Conservation (phyloP, 2,888 invertebrate species). For the Melieria picta region DNA sequence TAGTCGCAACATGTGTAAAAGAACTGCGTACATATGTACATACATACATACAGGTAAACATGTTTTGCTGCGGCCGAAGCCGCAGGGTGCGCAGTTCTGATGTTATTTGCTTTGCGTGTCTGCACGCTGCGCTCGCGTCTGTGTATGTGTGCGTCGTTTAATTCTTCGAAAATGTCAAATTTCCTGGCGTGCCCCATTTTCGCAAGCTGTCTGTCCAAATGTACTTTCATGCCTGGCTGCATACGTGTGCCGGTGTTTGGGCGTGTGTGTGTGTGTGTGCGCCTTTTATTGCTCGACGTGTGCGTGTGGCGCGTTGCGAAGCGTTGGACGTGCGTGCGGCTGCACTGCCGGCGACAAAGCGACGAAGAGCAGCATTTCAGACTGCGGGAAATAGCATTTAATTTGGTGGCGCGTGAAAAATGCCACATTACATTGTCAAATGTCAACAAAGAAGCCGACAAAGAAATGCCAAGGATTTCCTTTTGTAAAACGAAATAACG, state of each 20-base stretch:
- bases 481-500: no score
- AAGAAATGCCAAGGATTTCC: no score
- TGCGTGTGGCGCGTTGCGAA: no score
- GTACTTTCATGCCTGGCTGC: not conserved
- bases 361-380: not conserved
- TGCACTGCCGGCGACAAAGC: not conserved
- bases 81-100: not conserved
- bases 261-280: not conserved
- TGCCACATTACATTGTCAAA: no score
- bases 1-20: no score
- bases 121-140: not conserved
- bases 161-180: not conserved
- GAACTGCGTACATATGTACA: not conserved
- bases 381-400: not conserved
- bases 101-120: slow-evolving; percentile 1
- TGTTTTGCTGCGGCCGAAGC: not conserved
- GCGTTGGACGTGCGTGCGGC: no score
- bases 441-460: no score
- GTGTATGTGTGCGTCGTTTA: not conserved
- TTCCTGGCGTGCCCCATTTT: not conserved
- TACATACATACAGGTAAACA: not conserved
- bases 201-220: not conserved
- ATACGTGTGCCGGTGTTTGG: not conserved
- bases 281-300: no score
- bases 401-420: not conserved